Conservation (phyloP, 1,140 invertebrate species). For the Drosophila biarmipes region DNA sequence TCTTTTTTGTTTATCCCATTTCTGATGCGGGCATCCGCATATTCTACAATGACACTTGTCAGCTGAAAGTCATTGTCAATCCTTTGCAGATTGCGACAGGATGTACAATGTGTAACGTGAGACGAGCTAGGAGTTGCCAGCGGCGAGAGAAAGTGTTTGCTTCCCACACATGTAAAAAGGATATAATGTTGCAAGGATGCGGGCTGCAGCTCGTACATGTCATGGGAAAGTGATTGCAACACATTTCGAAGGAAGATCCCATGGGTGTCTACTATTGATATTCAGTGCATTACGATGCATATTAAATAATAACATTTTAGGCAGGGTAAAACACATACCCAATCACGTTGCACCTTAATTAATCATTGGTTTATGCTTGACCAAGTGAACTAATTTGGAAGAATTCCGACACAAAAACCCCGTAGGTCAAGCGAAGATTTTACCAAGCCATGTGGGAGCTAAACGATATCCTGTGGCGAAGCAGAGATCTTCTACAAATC, state of each 20-base stretch:
- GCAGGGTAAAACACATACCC: neutral
- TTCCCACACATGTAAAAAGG: slow-evolving; percentile 59
- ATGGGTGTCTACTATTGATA: slow-evolving; percentile 3
- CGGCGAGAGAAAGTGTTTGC: slow-evolving; percentile 66
- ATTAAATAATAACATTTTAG: neutral
- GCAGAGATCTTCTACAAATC: slow-evolving; percentile 42
- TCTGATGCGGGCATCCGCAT: neutral
- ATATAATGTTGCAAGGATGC: slow-evolving; percentile 45
- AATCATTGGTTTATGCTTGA: slow-evolving; percentile 57
- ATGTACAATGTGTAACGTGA: slow-evolving; percentile 68
- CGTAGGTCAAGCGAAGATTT: slow-evolving; percentile 57
- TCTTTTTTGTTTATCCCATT: neutral
- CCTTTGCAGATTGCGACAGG: slow-evolving; percentile 77
- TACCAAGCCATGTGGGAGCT: slow-evolving; percentile 57
- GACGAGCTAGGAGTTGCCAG: slow-evolving; percentile 30
- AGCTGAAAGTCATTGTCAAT: slow-evolving; percentile 76
- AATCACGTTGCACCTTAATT: slow-evolving; percentile 30
- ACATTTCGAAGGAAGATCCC: slow-evolving; percentile 24
- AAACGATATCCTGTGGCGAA: slow-evolving; percentile 42
- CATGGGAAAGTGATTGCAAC: slow-evolving; percentile 71
- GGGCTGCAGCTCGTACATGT: slow-evolving; percentile 35
- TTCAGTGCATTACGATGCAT: slow-evolving; percentile 53
- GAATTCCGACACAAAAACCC: slow-evolving; percentile 4
- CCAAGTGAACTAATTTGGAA: slow-evolving; percentile 49
- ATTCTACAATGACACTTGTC: slow-evolving; percentile 65